phyloP scores from a whole-genome alignment of 2,888 invertebrate species.

The Mellilla xanthometata region DNA sequence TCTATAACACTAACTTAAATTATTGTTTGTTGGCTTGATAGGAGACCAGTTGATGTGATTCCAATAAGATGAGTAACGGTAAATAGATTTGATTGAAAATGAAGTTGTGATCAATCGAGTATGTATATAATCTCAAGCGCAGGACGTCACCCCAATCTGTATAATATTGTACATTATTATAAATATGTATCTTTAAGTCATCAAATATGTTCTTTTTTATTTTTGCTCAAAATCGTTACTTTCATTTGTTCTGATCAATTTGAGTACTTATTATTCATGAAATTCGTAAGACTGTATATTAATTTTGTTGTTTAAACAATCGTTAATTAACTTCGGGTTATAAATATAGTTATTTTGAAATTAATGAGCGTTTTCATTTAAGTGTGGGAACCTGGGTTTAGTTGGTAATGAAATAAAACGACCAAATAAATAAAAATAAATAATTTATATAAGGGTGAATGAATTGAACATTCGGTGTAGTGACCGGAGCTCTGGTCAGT shows the following conservation, averaged over 20 bases:
- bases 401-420: conserved; percentile 49
- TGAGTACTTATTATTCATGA: conserved; percentile 79
- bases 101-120: too few species aligned
- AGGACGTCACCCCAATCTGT: conserved; percentile 52
- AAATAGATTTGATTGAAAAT: too few species aligned
- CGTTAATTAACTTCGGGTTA: conserved; percentile 76
- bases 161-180: conserved; percentile 65
- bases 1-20: too few species aligned
- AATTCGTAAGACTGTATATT: conserved; percentile 82
- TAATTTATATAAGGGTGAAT: conserved; percentile 74
- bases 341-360: conserved; percentile 69
- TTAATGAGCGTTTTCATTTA: conserved; percentile 13
- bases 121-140: conserved; percentile 32
- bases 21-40: too few species aligned
- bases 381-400: too few species aligned
- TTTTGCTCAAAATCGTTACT: conserved; percentile 36
- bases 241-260: conserved; percentile 46
- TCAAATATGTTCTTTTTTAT: conserved; percentile 48
- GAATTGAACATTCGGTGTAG: conserved; percentile 61
- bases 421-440: conserved; percentile 73
- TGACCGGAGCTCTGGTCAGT: conserved; percentile 76
- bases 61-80: too few species aligned
- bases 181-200: conserved; percentile 63
- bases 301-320: conserved; percentile 75
- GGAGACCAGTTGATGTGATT: too few species aligned